These are phyloP conservation scores for Lydus trimaculatus DNA, from an alignment of 2,888 invertebrate genomes.

Conservation along the genomic window DNA sequence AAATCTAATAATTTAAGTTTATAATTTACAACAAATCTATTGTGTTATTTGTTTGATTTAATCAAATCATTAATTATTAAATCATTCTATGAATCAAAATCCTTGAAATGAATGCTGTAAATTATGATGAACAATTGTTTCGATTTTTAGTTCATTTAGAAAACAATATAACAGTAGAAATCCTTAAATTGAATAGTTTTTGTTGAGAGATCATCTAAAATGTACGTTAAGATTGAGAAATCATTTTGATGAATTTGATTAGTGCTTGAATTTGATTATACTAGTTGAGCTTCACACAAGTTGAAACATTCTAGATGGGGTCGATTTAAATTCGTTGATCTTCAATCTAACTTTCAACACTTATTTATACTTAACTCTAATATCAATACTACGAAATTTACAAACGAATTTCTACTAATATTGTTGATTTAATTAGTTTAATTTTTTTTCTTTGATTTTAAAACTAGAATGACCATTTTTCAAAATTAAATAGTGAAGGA, in stretches of 20 bases:
- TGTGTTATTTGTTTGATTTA: not conserved
- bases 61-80: not conserved
- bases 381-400: not conserved
- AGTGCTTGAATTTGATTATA: not conserved
- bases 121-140: too few relatives aligned
- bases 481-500: constrained; percentile 17
- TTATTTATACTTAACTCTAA: constrained; percentile 22
- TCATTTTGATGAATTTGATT: not conserved
- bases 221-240: not conserved
- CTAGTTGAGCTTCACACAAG: not conserved
- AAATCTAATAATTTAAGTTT: not conserved
- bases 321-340: constrained; percentile 26
- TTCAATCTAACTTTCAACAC: constrained; percentile 23
- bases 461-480: not conserved
- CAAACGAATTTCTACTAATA: not conserved
- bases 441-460: too few relatives aligned
- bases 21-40: not conserved
- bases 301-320: not conserved
- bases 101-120: too few relatives aligned
- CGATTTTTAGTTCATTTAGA: too few relatives aligned
- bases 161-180: not conserved
- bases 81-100: not conserved
- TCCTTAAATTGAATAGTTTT: not conserved
- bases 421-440: too few relatives aligned
- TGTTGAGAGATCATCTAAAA: not conserved